A percentile compares a stretch with the other conserved stretches of the same genome.
These are phyloP conservation scores for Cosmia trapezina DNA, from an alignment of 2,888 invertebrate species.

Conservation along the genomic window DNA sequence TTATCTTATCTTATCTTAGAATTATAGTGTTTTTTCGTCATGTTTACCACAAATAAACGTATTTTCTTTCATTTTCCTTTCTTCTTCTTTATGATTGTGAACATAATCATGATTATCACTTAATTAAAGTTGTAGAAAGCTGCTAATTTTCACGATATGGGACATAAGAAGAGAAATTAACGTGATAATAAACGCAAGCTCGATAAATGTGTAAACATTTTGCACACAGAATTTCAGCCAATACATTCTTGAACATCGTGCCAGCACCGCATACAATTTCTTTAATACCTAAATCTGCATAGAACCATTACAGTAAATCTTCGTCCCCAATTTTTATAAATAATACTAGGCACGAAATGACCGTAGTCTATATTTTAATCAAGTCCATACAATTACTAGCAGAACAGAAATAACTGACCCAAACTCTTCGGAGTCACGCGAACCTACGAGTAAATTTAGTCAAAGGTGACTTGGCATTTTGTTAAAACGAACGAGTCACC, in stretches of 20 bases:
- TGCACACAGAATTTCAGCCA: not conserved
- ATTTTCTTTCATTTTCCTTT: no score
- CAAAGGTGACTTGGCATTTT: conserved; percentile 38
- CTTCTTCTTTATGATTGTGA: no score
- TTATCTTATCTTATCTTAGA: no score
- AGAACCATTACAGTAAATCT: conserved; percentile 46
- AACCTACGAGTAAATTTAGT: conserved; percentile 25
- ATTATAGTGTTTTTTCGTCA: no score
- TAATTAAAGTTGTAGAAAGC: no score
- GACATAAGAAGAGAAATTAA: not conserved
- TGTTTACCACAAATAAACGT: no score
- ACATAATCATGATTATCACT: no score
- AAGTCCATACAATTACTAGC: conserved; percentile 47
- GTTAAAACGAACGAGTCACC: conserved; percentile 17
- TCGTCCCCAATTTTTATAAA: conserved; percentile 39
- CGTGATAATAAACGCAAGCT: not conserved
- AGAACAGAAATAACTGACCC: conserved; percentile 50
- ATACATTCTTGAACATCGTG: conserved; percentile 8
- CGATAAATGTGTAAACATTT: not conserved
- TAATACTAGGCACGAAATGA: conserved; percentile 48
- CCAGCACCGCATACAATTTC: conserved; percentile 21
- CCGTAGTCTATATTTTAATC: conserved; percentile 49
- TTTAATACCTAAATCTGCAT: conserved; percentile 40
- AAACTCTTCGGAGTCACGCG: conserved; percentile 58
- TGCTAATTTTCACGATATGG: no score